A percentile compares a stretch with the other conserved stretches of the same genome.
These are phyloP conservation scores for Siniperca scherzeri DNA, from an alignment of 2,797 vertebrate species.

Conservation along the genomic window DNA sequence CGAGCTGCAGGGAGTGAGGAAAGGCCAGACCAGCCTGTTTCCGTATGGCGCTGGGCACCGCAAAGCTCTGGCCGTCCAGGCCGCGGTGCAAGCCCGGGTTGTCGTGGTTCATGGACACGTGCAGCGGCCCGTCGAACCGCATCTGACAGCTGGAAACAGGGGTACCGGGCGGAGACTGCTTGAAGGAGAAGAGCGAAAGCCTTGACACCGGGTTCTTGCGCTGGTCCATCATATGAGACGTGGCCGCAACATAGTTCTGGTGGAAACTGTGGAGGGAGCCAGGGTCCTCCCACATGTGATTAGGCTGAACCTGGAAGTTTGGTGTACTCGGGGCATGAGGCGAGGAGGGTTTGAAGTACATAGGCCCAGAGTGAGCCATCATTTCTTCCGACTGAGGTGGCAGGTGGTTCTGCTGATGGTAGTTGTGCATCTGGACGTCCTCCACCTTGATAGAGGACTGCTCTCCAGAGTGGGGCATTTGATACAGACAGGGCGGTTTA, in stretches of 20 bases:
- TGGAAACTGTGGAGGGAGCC: slow-evolving; percentile 98
- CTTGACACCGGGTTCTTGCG: slow-evolving; percentile 96
- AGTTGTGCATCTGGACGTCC: slow-evolving; percentile 97
- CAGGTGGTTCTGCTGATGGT: slow-evolving; percentile 96
- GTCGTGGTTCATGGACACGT: slow-evolving; percentile 95
- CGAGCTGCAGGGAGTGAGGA: slow-evolving; percentile 94
- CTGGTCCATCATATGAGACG: slow-evolving; percentile 96
- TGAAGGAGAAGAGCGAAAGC: slow-evolving; percentile 98
- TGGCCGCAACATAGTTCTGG: slow-evolving; percentile 96
- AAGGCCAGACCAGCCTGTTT: slow-evolving; percentile 95
- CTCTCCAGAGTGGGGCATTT: slow-evolving; percentile 96
- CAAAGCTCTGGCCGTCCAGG: slow-evolving; percentile 94
- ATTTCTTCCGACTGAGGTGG: slow-evolving; percentile 95
- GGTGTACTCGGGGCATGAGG: slow-evolving; percentile 91
- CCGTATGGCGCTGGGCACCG: slow-evolving; percentile 92
- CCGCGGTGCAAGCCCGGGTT: slow-evolving; percentile 90
- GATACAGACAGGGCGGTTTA: slow-evolving; percentile 99
- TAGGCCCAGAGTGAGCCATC: slow-evolving; percentile 94
- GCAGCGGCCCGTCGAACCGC: slow-evolving; percentile 97
- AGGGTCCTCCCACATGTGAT: slow-evolving; percentile 98
- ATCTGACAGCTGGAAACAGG: slow-evolving; percentile 99
- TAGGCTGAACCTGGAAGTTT: slow-evolving; percentile 95
- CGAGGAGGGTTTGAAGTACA: slow-evolving; percentile 97
- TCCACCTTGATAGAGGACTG: slow-evolving; percentile 99
- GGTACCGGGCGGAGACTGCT: slow-evolving; percentile 97